Evolutionary conservation across 2,113 vertebrate genomes (phyloP), one percentile per base, ranked within the genome.

Genomic region (Platichthys stellatus): DNA sequence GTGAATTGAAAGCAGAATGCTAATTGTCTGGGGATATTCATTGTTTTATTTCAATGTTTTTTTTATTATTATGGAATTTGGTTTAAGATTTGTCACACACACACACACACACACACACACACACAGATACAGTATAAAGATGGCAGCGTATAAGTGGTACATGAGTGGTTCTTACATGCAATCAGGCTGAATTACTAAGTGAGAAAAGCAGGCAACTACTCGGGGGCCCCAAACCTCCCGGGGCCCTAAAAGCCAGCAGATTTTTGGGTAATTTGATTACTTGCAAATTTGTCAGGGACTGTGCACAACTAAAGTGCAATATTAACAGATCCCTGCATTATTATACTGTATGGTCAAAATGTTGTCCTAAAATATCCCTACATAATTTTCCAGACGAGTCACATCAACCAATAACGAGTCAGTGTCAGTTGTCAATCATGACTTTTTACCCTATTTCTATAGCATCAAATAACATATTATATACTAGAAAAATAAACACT

Each of bases 211-310:
- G 47, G 47, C 11, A 54, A 14, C 63, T 14, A 3, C 24, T 7
- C 45, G 0, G 20, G 31, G 60, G 60, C 60, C 24, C 40, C 40
- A 15, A 43, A 26, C 21, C 21, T 18, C 40, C 40, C 13, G 26
- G 64, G 64, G 45, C 24, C 64, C 23, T 14, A 12, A 31, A 53
- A 51, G 40, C 61, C 5, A 1, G 49, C 63, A 51, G 23, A 10
- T 15, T 47, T 11, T 62, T 11, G 1, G 31, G 31, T 47, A 4
- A 45, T 45, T 49, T 49, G 23, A 28, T 51, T 49, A 65, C 23
- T 65, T 49, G 21, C 14, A 64, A 64, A 64, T 64, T 45, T 24
- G 40, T 65, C 17, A 15, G 40, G 40, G 62, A 64, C 21, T 43
- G 20, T 43, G 61, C 5, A 43, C 12, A 2, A 21, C 20, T 9